Conservation (phyloP, 35 echinoderm and acorn worm species). For the Stichopus chloronotus region DNA sequence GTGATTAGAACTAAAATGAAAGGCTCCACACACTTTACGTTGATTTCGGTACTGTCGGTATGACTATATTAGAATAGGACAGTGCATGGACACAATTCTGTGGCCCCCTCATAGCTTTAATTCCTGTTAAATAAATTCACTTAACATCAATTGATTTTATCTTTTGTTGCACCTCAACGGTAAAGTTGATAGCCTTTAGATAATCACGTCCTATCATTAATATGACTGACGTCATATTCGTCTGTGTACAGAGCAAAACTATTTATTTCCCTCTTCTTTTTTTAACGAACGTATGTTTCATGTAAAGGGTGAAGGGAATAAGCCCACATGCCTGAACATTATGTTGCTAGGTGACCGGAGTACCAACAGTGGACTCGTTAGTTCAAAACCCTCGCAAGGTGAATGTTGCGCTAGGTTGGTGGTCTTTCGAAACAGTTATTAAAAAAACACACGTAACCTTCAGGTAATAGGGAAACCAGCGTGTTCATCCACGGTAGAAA, state of each 20-base stretch:
- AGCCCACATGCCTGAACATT: neutral
- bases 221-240: neutral
- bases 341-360: neutral
- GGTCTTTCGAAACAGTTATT: slow-evolving; percentile 18
- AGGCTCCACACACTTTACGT: too few species aligned
- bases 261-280: neutral
- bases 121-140: too few species aligned
- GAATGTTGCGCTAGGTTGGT: neutral
- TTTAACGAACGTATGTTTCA: slow-evolving; percentile 5
- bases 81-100: too few species aligned
- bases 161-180: neutral
- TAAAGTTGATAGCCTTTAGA: neutral
- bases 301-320: slow-evolving; percentile 10
- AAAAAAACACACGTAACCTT: slow-evolving; percentile 10
- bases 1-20: too few species aligned
- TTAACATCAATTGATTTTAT: neutral
- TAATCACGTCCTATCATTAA: neutral
- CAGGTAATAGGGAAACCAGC: slow-evolving; percentile 19
- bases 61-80: too few species aligned
- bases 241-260: neutral
- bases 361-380: neutral
- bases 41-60: too few species aligned
- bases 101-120: too few species aligned
- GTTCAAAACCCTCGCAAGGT: neutral
- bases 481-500: neutral